Evolutionary conservation across 92 coral and sea anemone genomes (phyloP), one percentile per base, ranked within the genome.

Genomic region (Parazoanthus darwini): DNA sequence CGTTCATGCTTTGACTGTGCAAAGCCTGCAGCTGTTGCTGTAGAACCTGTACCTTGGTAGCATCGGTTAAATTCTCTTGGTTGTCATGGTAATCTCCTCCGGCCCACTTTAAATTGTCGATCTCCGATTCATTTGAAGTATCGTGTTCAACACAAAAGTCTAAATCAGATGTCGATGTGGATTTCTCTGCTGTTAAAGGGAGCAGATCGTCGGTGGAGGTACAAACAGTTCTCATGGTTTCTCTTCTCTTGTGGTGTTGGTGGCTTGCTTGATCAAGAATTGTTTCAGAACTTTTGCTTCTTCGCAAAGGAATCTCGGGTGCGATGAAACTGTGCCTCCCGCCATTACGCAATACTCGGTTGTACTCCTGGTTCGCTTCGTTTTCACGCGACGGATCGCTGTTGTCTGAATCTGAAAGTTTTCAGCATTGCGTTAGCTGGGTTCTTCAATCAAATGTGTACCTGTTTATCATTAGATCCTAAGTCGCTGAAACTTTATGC

Each of bases 81-180:
- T 78, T 51, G 70, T 81, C 79, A 46, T 82, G 38, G 67, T 84
- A 46, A 10, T 75, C 82, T 18, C 54, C 2, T 44, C 42, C 89
- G 35, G 8, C 22, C 81, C 81, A 88, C 88, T 26, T 74, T 22
- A 81, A 82, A 43, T 73, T 70, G 78, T 82, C 91, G 23, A 75
- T 20, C 59, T 82, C 91, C 18, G 91, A 88, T 20, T 72, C 91
- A 54, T 44, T 51, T 35, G 86, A 29, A 36, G 91, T 75, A 20
- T 80, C 83, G 20, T 81, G 90, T 38, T 79, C 90, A 50, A 56
- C n/a, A 82, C 87, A 86, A 51, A 72, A 79, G 78, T 66, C 86
- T 59, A 96, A 90, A 67, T 93, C 96, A 26, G 91, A 91, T 0
- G 98, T 97, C 25, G 98, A 95, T 18, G 99, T 97, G 1, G 94